phyloP scores from a whole-genome alignment of 2,113 vertebrate species.

The Megaceryle torquata region DNA sequence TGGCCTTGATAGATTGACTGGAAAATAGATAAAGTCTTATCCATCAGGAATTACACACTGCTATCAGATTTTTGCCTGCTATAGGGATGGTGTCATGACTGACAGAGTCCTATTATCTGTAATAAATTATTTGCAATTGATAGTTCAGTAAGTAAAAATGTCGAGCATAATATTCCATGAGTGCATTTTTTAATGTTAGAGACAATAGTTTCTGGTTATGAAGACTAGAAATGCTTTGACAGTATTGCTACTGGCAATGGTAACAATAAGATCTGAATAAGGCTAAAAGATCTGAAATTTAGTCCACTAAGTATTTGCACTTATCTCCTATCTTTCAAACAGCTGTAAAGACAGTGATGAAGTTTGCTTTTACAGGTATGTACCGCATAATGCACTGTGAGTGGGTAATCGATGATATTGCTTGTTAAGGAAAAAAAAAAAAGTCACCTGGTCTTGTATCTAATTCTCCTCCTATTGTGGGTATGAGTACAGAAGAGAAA shows the following conservation, averaged over 20 bases:
- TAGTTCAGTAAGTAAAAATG: background rate
- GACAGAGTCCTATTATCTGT: background rate
- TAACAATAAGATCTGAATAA: background rate
- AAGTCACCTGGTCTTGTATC: background rate
- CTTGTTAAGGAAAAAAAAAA: background rate
- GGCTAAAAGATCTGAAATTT: background rate
- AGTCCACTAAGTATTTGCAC: background rate
- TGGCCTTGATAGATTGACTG: background rate
- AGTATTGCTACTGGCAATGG: background rate
- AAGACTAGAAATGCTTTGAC: background rate
- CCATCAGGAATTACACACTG: background rate
- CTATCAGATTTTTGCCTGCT: background rate
- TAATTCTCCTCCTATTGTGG: background rate
- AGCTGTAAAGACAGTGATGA: background rate
- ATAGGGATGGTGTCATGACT: background rate
- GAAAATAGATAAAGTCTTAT: background rate
- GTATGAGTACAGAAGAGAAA: background rate
- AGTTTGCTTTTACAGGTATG: background rate
- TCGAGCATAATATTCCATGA: background rate
- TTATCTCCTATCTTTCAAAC: background rate
- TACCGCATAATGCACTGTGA: background rate
- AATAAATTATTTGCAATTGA: background rate
- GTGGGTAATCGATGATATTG: accelerated
- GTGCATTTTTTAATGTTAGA: background rate
- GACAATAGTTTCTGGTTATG: background rate